Percentiles rank a stretch among this genome's conserved stretches.
Evolutionary conservation across 1,140 invertebrate species (phyloP).

Genomic region (Macrobrachium nipponense): DNA sequence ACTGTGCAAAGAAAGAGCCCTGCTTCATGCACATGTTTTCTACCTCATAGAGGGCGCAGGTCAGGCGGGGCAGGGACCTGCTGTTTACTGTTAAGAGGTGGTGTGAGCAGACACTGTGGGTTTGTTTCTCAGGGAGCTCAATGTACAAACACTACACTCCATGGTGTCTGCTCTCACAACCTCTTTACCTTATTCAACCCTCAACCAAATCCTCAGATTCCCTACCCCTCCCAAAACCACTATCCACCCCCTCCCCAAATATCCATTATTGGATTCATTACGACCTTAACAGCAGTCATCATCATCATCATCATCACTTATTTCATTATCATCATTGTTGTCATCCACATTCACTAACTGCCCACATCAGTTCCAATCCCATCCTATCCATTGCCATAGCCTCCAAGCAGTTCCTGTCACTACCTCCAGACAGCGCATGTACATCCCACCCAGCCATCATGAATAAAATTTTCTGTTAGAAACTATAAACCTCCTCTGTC

Average conservation of each 20-base stretch:
- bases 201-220: conserved; percentile 1
- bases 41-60: conserved; percentile 59
- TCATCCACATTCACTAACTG: background rate
- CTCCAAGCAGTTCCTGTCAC: conserved; percentile 55
- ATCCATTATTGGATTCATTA: background rate
- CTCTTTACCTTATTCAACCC: conserved; percentile 34
- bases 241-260: background rate
- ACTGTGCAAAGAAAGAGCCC: conserved; percentile 47
- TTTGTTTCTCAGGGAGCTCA: conserved; percentile 62
- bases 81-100: conserved; percentile 23
- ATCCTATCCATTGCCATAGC: conserved; percentile 29
- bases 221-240: background rate
- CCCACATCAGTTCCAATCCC: background rate
- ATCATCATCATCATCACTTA: background rate
- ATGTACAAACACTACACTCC: conserved; percentile 61
- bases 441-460: conserved; percentile 46
- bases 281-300: background rate
- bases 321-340: background rate
- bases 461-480: conserved; percentile 22
- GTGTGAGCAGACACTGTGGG: conserved; percentile 46
- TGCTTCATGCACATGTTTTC: conserved; percentile 60
- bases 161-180: conserved; percentile 38
- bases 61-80: conserved; percentile 57
- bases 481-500: conserved; percentile 29
- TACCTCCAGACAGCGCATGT: conserved; percentile 53